Evolutionary conservation across 2,888 invertebrate species (phyloP).

Genomic region (Asteroscopus sphinx): DNA sequence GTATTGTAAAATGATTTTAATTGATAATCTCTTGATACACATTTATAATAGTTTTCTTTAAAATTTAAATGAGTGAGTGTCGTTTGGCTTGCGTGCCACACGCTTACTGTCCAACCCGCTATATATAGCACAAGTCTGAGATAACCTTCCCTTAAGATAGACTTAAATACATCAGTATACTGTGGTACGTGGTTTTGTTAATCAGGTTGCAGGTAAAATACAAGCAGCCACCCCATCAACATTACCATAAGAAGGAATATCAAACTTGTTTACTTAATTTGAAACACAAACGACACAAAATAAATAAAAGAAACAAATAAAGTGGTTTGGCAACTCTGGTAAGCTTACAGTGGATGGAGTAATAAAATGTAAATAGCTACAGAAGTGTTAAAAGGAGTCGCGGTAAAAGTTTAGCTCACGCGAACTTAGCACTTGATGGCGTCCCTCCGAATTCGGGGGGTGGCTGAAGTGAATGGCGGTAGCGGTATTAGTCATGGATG

Average conservation of each 20-base stretch:
- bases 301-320: conserved; percentile 77
- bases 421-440: conserved; percentile 79
- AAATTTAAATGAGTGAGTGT: too few species aligned
- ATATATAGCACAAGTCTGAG: too few species aligned
- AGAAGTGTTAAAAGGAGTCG: conserved; percentile 83
- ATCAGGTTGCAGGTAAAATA: too few species aligned
- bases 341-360: conserved; percentile 69
- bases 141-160: too few species aligned
- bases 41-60: too few species aligned
- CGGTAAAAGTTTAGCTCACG: conserved; percentile 79
- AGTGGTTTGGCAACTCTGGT: conserved; percentile 71
- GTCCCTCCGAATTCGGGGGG: conserved; percentile 59
- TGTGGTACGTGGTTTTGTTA: too few species aligned
- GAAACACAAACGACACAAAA: conserved; percentile 64
- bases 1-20: too few species aligned
- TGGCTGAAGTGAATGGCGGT: conserved; percentile 34
- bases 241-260: conserved; percentile 48
- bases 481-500: conserved; percentile 11
- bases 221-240: conserved; percentile 32
- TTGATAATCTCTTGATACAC: too few species aligned
- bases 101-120: too few species aligned
- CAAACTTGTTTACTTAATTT: conserved; percentile 65
- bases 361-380: conserved; percentile 85
- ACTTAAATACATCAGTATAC: too few species aligned
- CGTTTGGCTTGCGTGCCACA: too few species aligned